These are phyloP conservation scores for Saccostrea cuccullata DNA, from an alignment of 1,140 invertebrate species.

Conservation along the genomic window DNA sequence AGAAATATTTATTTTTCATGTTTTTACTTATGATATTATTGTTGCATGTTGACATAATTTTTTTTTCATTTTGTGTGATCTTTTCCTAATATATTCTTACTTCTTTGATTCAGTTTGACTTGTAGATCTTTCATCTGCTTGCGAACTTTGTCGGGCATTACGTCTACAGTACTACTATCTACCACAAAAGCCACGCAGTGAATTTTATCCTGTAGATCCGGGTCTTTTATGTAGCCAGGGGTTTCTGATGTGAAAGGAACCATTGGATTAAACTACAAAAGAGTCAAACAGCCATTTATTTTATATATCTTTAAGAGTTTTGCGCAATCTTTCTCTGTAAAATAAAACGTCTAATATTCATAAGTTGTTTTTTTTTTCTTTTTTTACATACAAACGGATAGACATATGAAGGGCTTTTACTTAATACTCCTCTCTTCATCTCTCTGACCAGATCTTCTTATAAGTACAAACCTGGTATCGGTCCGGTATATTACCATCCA, in stretches of 20 bases:
- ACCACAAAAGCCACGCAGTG: constrained; percentile 47
- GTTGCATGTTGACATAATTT: too few relatives aligned
- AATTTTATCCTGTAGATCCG: constrained; percentile 38
- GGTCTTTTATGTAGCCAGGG: constrained; percentile 36
- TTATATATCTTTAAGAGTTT: too few relatives aligned
- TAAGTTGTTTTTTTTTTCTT: too few relatives aligned
- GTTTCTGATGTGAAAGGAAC: constrained; percentile 23
- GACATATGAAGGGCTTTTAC: too few relatives aligned
- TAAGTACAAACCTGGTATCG: constrained; percentile 34
- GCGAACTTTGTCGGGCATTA: constrained; percentile 42
- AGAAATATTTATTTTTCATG: too few relatives aligned
- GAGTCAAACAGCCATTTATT: neutral
- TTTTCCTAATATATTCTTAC: neutral
- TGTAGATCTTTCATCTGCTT: constrained; percentile 39
- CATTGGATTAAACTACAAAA: constrained; percentile 41
- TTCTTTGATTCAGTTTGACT: constrained; percentile 44
- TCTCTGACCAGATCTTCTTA: too few relatives aligned
- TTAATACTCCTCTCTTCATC: too few relatives aligned
- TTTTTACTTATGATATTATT: too few relatives aligned
- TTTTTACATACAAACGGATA: too few relatives aligned
- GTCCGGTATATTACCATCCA: constrained; percentile 55
- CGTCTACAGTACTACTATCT: constrained; percentile 48
- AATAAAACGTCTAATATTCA: too few relatives aligned
- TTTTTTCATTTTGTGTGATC: too few relatives aligned
- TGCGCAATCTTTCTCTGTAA: too few relatives aligned